These are phyloP conservation scores for Cantharis rustica DNA, from an alignment of 2,888 invertebrate species.

Conservation along the genomic window DNA sequence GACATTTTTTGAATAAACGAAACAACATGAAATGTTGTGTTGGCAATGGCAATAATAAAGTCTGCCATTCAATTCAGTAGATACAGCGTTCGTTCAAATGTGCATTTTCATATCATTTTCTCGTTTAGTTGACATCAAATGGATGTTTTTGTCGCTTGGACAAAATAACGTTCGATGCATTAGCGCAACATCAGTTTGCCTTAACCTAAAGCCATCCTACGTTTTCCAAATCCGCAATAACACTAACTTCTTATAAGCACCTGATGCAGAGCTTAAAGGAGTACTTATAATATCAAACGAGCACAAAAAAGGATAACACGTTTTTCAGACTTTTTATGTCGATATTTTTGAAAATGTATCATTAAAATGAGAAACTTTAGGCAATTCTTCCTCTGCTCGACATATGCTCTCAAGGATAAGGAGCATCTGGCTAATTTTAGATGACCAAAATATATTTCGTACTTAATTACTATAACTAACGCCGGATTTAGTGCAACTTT, in stretches of 20 bases:
- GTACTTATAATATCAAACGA: constrained; percentile 11
- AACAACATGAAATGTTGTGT: constrained; percentile 38
- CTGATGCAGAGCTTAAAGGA: constrained; percentile 18
- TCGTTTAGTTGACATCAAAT: constrained; percentile 47
- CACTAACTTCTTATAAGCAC: constrained; percentile 25
- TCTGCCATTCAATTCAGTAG: constrained; percentile 42
- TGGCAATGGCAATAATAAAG: constrained; percentile 44
- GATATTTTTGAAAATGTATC: neutral
- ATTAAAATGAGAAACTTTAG: neutral
- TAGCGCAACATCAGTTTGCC: constrained; percentile 19
- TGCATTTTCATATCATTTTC: constrained; percentile 51
- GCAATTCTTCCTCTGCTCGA: neutral
- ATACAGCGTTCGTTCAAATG: constrained; percentile 46
- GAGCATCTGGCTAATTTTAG: neutral
- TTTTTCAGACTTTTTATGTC: neutral
- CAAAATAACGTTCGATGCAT: constrained; percentile 19
- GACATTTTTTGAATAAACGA: constrained; percentile 17
- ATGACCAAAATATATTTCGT: neutral
- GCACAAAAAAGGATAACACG: neutral
- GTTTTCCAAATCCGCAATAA: constrained; percentile 17
- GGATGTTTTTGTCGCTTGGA: constrained; percentile 39
- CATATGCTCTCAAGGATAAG: neutral
- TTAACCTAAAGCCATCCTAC: constrained; percentile 9
- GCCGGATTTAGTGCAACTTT: neutral
- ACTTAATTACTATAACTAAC: neutral